phyloP scores from a whole-genome alignment of 23 tunicate genomes.

The Halocynthia aurantium region DNA sequence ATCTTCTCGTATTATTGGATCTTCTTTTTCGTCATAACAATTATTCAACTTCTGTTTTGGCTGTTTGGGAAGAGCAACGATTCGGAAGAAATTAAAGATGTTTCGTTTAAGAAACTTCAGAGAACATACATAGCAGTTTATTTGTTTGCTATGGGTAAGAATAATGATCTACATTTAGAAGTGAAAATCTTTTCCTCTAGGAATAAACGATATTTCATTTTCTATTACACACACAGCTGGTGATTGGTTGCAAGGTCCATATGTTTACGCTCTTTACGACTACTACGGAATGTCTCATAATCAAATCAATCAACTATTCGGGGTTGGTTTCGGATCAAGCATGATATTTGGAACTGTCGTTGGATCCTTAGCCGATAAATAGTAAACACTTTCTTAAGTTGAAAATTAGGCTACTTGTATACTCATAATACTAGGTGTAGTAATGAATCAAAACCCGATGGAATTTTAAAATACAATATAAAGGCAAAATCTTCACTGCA shows the following conservation, averaged over 20 bases:
- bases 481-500: too few species aligned
- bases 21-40: too few species aligned
- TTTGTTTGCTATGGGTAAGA: conserved; percentile 45
- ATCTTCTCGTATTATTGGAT: too few species aligned
- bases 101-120: conserved; percentile 21
- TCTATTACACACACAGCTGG: conserved; percentile 30
- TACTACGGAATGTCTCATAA: conserved; percentile 46
- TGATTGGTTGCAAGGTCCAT: conserved; percentile 85
- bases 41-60: too few species aligned
- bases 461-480: too few species aligned
- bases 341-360: conserved; percentile 53
- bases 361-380: conserved; percentile 51
- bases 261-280: conserved; percentile 61
- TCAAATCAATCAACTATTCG: conserved; percentile 55
- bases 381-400: conserved; percentile 7
- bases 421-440: too few species aligned
- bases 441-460: too few species aligned
- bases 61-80: too few species aligned
- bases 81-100: neutral
- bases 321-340: conserved; percentile 69
- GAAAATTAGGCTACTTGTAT: too few species aligned
- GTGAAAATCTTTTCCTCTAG: neutral
- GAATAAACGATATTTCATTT: neutral
- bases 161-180: neutral
- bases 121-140: conserved; percentile 29